phyloP scores from a whole-genome alignment of 2,888 invertebrate genomes.

The Drosophila ezoana region DNA sequence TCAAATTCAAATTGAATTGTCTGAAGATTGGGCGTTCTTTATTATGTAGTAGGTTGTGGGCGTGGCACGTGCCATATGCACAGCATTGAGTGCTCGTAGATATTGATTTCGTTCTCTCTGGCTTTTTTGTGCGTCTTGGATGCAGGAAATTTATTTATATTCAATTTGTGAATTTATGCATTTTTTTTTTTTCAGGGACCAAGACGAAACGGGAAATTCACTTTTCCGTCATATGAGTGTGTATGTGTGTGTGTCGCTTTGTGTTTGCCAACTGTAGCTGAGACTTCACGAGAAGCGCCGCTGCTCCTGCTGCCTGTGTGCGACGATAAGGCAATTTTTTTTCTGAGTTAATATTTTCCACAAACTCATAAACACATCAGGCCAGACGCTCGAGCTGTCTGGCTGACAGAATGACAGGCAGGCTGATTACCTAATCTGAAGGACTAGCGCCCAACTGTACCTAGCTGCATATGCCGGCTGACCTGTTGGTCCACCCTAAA shows the following conservation, averaged over 20 bases:
- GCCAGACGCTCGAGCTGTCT: conserved; percentile 3
- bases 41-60: conserved; percentile 9
- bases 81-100: conserved; percentile 21
- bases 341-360: conserved; percentile 57
- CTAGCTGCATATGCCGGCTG: conserved; percentile 15
- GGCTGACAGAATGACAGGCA: conserved; percentile 13
- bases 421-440: conserved; percentile 67
- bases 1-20: conserved; percentile 69
- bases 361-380: conserved; percentile 72
- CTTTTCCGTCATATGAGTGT: conserved; percentile 36
- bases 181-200: conserved; percentile 29
- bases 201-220: conserved; percentile 50
- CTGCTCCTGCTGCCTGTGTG: conserved; percentile 20
- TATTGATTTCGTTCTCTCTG: conserved; percentile 41
- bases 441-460: conserved; percentile 45
- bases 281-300: conserved; percentile 38
- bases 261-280: conserved; percentile 34
- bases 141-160: conserved; percentile 81
- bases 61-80: conserved; percentile 60
- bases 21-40: conserved; percentile 30
- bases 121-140: conserved; percentile 5
- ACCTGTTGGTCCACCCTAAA: neutral
- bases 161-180: conserved; percentile 74
- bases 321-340: conserved; percentile 40
- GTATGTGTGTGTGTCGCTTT: conserved; percentile 13